Percentiles rank a stretch among this genome's conserved stretches.
phyloP scores from a whole-genome alignment of 53 echinoderm and acorn worm species.

The Echinometra lucunter region DNA sequence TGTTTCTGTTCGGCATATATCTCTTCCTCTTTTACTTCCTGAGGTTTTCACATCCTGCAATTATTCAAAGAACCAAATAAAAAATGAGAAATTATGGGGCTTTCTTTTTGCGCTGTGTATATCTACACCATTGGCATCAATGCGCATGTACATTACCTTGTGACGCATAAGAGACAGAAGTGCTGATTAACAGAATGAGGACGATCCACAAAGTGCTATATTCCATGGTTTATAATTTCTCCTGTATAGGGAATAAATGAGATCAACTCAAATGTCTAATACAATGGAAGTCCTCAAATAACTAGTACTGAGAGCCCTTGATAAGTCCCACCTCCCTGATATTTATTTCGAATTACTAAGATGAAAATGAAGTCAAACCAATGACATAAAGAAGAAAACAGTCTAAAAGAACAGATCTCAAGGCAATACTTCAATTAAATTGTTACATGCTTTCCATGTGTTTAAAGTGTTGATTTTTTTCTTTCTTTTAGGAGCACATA shows the following conservation, averaged over 20 bases:
- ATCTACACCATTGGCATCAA: neutral
- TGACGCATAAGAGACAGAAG: neutral
- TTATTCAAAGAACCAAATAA: neutral
- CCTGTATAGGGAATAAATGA: neutral
- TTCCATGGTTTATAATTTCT: neutral
- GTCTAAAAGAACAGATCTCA: too few relatives aligned
- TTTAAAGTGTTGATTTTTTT: too few relatives aligned
- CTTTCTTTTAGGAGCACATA: too few relatives aligned
- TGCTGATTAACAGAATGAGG: neutral
- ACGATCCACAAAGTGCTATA: neutral
- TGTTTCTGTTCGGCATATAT: neutral
- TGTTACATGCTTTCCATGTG: too few relatives aligned
- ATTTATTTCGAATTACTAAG: too few relatives aligned
- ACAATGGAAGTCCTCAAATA: neutral
- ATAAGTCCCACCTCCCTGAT: too few relatives aligned
- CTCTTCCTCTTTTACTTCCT: slow-evolving; percentile 1
- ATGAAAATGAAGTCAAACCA: too few relatives aligned
- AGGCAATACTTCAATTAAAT: too few relatives aligned
- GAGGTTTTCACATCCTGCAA: neutral
- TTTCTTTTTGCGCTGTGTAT: neutral
- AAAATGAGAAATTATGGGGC: neutral
- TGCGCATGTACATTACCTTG: neutral
- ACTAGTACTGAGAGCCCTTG: too few relatives aligned
- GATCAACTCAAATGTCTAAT: neutral
- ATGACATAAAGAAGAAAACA: too few relatives aligned